Percentiles rank a stretch among this genome's conserved stretches.
phyloP scores from a whole-genome alignment of 1,140 invertebrate genomes.

The Bombus superbus region DNA sequence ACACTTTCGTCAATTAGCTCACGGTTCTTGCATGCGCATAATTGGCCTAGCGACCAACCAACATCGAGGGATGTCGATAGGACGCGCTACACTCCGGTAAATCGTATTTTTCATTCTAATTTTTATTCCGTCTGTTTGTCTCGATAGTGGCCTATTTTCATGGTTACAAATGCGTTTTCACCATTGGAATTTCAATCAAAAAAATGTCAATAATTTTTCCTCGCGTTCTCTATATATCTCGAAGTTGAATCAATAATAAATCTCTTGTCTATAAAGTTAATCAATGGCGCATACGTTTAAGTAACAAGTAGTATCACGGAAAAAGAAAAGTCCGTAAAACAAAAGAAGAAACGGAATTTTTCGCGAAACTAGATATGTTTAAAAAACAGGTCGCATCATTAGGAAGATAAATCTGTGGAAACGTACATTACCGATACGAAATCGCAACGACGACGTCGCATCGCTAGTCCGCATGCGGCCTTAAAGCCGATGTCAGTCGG shows the following conservation, averaged over 20 bases:
- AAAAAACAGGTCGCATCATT: too few species aligned
- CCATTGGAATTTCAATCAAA: background rate
- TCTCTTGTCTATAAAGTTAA: too few species aligned
- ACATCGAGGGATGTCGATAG: conserved; percentile 42
- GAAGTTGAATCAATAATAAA: too few species aligned
- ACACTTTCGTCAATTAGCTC: conserved; percentile 75
- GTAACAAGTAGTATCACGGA: too few species aligned
- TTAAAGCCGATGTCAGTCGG: background rate
- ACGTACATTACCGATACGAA: background rate
- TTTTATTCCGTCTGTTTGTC: background rate
- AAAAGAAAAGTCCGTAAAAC: too few species aligned
- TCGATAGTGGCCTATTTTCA: background rate
- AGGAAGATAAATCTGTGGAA: too few species aligned
- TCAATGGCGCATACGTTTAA: too few species aligned
- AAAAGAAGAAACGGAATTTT: too few species aligned
- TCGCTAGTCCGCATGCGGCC: background rate
- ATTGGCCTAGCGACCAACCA: conserved; percentile 56
- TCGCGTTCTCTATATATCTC: too few species aligned
- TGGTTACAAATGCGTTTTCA: background rate
- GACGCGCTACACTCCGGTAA: background rate
- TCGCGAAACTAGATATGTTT: too few species aligned
- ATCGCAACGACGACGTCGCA: background rate
- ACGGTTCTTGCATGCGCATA: conserved; percentile 62
- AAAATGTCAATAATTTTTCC: background rate
- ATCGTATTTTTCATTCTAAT: conserved; percentile 15